Base-by-base conservation (phyloP, 2,797 vertebrate genomes). In the Nyctalus aviator region DNA sequence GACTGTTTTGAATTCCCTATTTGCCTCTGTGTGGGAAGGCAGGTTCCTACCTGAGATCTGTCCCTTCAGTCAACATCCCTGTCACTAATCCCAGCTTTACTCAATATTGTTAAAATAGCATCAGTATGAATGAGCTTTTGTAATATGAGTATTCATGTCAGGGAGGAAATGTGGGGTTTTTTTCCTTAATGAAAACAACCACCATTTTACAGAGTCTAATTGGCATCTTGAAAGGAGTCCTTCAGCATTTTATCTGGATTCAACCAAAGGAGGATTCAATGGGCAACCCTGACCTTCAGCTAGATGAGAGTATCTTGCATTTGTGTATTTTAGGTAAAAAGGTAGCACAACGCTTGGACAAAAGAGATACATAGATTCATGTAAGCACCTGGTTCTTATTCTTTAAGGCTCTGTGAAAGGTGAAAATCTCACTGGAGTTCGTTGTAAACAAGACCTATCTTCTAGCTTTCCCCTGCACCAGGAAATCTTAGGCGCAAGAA, bases 161-260 rank as follows among this genome's bases (percentile, higher is more conserved):
- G 32, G 21, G 30, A 95, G 30, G 15, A 89, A 91, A 15, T 2
- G 21, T 48, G 46, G 8, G 10, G 3, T 3, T 37, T 37, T 84
- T 71, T 48, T 73, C 50, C 73, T 66, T 0, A 69, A 55, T 77
- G 41, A 57, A 85, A 95, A 86, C 53, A 5, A 66, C 13, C 25
- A 78, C 59, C 23, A 71, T 79, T 78, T 85, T 84, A 35, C 18
- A 73, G 30, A 50, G 23, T 32, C 23, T 81, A 50, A 53, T 59
- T 18, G 27, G 14, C 0, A 8, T 66, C 44, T 20, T 0, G 30
- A 41, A 64, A 88, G 0, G 3, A 93, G 50, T 53, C 68, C 55
- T 91, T 96, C 37, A 57, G 85, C 93, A 96, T 96, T 95, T 94
- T 85, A 94, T 95, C 27, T 95, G 78, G 53, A 88, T 92, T 75